A percentile compares a stretch with the other conserved stretches of the same genome.
Evolutionary conservation across 2,113 vertebrate genomes (phyloP).

Genomic region (Platichthys stellatus): DNA sequence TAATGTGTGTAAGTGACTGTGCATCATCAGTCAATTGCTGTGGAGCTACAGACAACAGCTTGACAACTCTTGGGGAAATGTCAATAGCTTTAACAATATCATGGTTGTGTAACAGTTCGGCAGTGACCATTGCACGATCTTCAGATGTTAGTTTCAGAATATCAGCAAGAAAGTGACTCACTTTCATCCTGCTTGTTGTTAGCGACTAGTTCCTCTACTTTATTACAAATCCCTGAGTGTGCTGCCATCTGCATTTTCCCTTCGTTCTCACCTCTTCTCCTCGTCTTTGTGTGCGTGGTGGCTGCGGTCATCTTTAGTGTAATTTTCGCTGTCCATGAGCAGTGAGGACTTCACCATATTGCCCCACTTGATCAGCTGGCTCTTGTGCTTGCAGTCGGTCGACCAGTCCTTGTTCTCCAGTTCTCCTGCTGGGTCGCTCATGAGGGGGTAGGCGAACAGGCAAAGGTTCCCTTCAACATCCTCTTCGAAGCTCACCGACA

Average conservation of each 20-base stretch:
- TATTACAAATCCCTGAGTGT: background rate
- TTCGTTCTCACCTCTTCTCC: constrained; percentile 86
- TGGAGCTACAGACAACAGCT: background rate
- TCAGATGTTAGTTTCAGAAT: background rate
- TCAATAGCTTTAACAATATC: background rate
- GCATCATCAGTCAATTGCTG: background rate
- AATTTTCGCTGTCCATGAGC: constrained; percentile 89
- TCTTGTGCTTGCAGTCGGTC: constrained; percentile 89
- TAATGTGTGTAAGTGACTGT: background rate
- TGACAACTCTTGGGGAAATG: constrained; percentile 12
- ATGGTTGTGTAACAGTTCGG: background rate
- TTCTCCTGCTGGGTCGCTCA: constrained; percentile 87
- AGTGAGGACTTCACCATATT: constrained; percentile 85
- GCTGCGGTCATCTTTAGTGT: constrained; percentile 85
- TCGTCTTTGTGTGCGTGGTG: constrained; percentile 91
- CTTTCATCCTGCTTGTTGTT: background rate
- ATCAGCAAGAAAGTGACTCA: constrained; percentile 5
- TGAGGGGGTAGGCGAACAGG: constrained; percentile 94
- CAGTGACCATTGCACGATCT: background rate
- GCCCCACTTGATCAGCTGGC: constrained; percentile 89
- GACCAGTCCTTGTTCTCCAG: constrained; percentile 89
- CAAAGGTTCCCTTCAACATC: constrained; percentile 95
- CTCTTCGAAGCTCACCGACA: constrained; percentile 96
- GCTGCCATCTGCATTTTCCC: background rate
- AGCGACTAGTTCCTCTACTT: background rate